phyloP scores from a whole-genome alignment of 2,797 vertebrate genomes.

The Malacoctenus gilli region DNA sequence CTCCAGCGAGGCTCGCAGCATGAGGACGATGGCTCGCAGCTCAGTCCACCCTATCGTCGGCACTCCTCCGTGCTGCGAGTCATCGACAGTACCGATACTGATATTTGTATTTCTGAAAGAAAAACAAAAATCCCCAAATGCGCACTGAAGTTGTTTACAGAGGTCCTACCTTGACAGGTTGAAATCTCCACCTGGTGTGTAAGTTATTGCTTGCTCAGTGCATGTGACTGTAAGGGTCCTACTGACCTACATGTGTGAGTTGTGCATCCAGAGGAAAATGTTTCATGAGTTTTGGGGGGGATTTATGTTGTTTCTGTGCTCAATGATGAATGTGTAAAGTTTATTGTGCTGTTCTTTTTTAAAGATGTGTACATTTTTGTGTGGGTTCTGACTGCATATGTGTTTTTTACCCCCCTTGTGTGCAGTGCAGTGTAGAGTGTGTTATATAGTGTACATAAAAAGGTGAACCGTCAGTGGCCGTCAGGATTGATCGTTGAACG shows the following conservation, averaged over 20 bases:
- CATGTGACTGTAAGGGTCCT: conserved; percentile 50
- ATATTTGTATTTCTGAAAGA: conserved; percentile 64
- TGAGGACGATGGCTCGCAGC: conserved; percentile 15
- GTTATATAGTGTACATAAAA: conserved; percentile 51
- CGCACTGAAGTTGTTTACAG: conserved; percentile 72
- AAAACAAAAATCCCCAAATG: conserved; percentile 35
- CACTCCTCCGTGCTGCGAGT: conserved; percentile 54
- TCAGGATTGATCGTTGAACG: conserved; percentile 26
- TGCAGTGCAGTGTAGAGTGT: conserved; percentile 63
- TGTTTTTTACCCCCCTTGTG: conserved; percentile 45
- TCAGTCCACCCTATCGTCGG: too few relatives aligned
- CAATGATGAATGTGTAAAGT: conserved; percentile 59
- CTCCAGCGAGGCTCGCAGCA: conserved; percentile 38
- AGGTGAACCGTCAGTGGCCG: conserved; percentile 40
- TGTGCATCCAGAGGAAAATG: conserved; percentile 50
- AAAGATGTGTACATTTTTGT: conserved; percentile 46
- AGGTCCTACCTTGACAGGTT: conserved; percentile 71
- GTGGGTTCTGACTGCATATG: conserved; percentile 46
- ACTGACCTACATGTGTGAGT: not conserved
- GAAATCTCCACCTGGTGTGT: conserved; percentile 62
- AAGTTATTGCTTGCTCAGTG: conserved; percentile 46
- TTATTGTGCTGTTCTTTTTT: conserved; percentile 23
- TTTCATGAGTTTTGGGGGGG: conserved; percentile 9
- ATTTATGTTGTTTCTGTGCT: conserved; percentile 37
- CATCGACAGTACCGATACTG: conserved; percentile 20